These are phyloP conservation scores for Esox niger DNA, from an alignment of 2,113 vertebrate species.

Conservation along the genomic window DNA sequence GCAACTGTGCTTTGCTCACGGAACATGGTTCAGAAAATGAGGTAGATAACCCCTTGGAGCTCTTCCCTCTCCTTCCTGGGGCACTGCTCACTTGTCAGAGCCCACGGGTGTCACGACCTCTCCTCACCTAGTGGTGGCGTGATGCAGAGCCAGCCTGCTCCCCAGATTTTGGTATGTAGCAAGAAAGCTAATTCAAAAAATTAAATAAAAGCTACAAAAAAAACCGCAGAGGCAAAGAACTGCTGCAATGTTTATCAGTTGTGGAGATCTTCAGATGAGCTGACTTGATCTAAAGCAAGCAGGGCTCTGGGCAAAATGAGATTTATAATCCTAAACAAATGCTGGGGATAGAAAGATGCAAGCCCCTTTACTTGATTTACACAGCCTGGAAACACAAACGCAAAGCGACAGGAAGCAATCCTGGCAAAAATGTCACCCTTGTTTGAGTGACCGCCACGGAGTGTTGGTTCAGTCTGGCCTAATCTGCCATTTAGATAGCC, in stretches of 20 bases:
- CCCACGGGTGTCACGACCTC: constrained; percentile 47
- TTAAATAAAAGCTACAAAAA: too few species aligned
- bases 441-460: constrained; percentile 63
- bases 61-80: constrained; percentile 45
- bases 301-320: constrained; percentile 64
- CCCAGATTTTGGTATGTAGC: constrained; percentile 52
- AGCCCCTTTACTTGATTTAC: constrained; percentile 63
- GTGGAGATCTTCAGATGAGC: constrained; percentile 66
- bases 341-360: constrained; percentile 56
- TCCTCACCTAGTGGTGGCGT: neutral
- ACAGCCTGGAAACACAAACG: constrained; percentile 63
- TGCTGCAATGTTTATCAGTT: constrained; percentile 52
- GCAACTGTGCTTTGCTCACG: constrained; percentile 40
- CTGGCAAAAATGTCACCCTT: constrained; percentile 61
- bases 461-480: constrained; percentile 52
- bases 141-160: neutral
- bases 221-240: constrained; percentile 48
- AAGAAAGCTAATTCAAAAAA: too few species aligned
- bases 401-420: constrained; percentile 49
- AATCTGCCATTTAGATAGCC: constrained; percentile 56
- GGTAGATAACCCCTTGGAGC: constrained; percentile 57
- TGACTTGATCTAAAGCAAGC: constrained; percentile 67
- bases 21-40: constrained; percentile 59
- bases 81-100: constrained; percentile 52
- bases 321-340: constrained; percentile 70